Base-by-base conservation (phyloP, 2,888 invertebrate species). In the Sminthurinus aureus region DNA sequence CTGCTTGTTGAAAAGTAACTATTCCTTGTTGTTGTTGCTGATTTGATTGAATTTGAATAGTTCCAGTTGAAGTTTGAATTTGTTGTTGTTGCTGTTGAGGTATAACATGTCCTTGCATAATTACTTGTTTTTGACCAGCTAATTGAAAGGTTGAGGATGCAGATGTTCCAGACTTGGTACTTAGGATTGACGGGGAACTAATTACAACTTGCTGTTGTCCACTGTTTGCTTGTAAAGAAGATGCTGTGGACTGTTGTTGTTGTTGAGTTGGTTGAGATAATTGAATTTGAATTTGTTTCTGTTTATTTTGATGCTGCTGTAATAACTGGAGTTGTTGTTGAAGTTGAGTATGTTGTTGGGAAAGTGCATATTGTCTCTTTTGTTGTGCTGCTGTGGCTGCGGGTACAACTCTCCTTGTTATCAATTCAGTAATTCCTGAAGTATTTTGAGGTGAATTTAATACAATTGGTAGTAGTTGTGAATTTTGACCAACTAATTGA, bases 311-410 rank as follows among this genome's bases (percentile, higher is more conserved):
- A 64, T 78, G 83, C 9, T 86, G 85, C 58, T 85, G 85, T 2
- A 79, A 24, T 20, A 83, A 52, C 76, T 85, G 85, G 0, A 83
- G 67, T 58, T 85, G 84, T 81, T 84, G 85, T 24, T 84, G 85
- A 3, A 83, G 58, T 52, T 83, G 83, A 24, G n/a, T 83, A 12
- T 83, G 83, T 66, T 83, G 83, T 50, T 83, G 83, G 0, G 79
- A 26, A 8, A 82, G 18, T 15, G 82, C 38, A 74, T 78, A 74
- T 38, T 84, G 84, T 51, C 84, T 66, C 26, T 81, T 84, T 4
- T 74, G 38, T 1, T 38, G 38, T 38, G n/a, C 15, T 77, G 22
- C 18, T 50, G 38, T 4, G 77, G 67, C 58, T n/a, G 74, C 38
- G 2, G 69, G n/a, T 11, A 71, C 52, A 8, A 38, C 9, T 15